Conservation (phyloP, 1,140 invertebrate genomes). For the Chrysopa pallens region DNA sequence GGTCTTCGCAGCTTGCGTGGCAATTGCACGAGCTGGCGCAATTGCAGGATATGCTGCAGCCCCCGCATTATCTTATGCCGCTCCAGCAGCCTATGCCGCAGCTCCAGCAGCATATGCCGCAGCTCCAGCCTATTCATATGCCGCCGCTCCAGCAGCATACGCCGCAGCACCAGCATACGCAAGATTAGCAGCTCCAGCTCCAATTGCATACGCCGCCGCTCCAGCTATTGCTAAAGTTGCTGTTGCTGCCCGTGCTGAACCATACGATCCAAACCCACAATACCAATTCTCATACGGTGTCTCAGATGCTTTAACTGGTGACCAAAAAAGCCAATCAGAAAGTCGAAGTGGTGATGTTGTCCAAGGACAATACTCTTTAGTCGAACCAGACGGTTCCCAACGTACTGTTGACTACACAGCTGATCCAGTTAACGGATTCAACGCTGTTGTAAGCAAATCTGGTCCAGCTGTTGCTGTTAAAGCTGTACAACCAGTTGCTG, state of each 20-base stretch:
- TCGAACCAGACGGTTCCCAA: neutral
- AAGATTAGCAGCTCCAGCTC: neutral
- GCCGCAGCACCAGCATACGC: conserved; percentile 1
- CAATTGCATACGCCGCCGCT: neutral
- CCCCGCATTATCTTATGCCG: conserved; percentile 2
- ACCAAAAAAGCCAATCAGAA: conserved; percentile 36
- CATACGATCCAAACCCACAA: conserved; percentile 46
- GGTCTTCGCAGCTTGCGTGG: conserved; percentile 3
- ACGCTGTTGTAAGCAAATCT: conserved; percentile 11
- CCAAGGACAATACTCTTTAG: conserved; percentile 8
- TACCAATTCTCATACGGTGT: conserved; percentile 57
- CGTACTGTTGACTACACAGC: conserved; percentile 20
- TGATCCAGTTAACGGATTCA: conserved; percentile 25
- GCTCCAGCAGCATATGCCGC: conserved; percentile 32
- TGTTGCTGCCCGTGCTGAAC: conserved; percentile 9
- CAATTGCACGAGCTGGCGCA: conserved; percentile 7
- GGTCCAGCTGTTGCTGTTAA: too few species aligned
- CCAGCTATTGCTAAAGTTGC: conserved; percentile 3
- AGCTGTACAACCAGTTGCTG: conserved; percentile 2
- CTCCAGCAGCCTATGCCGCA: conserved; percentile 4
- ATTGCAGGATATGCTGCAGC: neutral
- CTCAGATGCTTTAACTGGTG: conserved; percentile 47
- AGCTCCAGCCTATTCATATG: conserved; percentile 40
- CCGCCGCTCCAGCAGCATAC: conserved; percentile 18
- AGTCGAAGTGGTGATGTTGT: conserved; percentile 20